phyloP scores from a whole-genome alignment of 2,113 vertebrate genomes.

The Phasianus colchicus region DNA sequence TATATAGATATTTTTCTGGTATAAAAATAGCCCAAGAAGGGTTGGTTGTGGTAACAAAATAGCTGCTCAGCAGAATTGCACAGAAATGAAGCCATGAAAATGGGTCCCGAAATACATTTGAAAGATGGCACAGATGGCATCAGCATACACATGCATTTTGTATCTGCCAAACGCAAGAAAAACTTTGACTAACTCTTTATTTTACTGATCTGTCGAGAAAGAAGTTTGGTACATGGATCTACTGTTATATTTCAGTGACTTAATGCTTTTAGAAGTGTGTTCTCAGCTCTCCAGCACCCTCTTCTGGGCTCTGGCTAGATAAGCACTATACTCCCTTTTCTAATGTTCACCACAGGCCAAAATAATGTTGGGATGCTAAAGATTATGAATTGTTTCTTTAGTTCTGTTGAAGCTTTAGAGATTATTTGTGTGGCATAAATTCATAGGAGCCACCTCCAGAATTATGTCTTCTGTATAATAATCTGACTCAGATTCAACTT shows the following conservation, averaged over 20 bases:
- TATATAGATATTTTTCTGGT: background rate
- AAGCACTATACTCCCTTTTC: background rate
- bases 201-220: background rate
- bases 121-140: accelerated
- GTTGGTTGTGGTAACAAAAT: background rate
- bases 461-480: background rate
- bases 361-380: background rate
- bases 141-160: background rate
- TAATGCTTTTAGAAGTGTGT: accelerated
- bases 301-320: background rate
- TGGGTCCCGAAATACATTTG: background rate
- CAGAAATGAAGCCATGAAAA: background rate
- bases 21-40: background rate
- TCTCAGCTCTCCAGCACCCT: slow-evolving; percentile 41
- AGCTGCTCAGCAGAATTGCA: background rate
- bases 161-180: background rate
- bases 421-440: background rate
- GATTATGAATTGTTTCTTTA: background rate
- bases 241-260: accelerated
- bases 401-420: background rate
- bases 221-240: accelerated
- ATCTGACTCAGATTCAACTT: background rate
- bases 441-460: background rate
- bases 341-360: accelerated
- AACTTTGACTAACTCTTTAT: background rate